Percentiles rank a stretch among this genome's conserved stretches.
Conservation (phyloP, 2,797 vertebrate species). For the Synanceia verrucosa region DNA sequence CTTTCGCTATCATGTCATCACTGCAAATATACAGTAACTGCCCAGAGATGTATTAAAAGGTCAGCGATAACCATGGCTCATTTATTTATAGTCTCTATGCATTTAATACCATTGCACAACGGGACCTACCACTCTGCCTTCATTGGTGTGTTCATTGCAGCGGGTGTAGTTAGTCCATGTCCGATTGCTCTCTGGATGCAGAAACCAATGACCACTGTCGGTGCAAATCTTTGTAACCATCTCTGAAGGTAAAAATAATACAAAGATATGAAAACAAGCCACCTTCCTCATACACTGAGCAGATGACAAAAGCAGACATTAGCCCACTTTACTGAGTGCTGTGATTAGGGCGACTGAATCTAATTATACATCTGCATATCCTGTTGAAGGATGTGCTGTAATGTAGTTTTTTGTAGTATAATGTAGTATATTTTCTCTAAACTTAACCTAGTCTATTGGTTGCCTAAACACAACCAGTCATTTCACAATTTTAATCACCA, state of each 20-base stretch:
- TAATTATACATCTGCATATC: conserved; percentile 1
- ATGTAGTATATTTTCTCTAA: too few species aligned
- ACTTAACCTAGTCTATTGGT: too few species aligned
- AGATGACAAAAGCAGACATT: neutral
- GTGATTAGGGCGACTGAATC: neutral
- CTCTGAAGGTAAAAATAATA: conserved; percentile 78
- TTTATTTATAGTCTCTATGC: neutral
- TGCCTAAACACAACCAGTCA: neutral
- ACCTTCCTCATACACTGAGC: neutral
- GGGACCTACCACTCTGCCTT: conserved; percentile 88
- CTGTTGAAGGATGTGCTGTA: neutral
- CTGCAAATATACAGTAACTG: neutral
- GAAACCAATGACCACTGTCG: conserved; percentile 91
- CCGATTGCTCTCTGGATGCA: conserved; percentile 93
- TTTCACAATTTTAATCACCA: neutral
- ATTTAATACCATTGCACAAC: neutral
- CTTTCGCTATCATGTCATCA: neutral
- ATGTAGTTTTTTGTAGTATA: neutral
- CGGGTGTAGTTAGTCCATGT: conserved; percentile 96
- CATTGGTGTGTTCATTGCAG: conserved; percentile 87
- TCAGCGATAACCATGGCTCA: neutral
- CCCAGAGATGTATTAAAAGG: neutral
- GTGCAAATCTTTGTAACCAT: conserved; percentile 95
- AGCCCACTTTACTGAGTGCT: neutral
- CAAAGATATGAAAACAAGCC: neutral